Evolutionary conservation across 2,888 invertebrate genomes (phyloP), one percentile per base, ranked within the genome.

Genomic region (Tineola bisselliella): DNA sequence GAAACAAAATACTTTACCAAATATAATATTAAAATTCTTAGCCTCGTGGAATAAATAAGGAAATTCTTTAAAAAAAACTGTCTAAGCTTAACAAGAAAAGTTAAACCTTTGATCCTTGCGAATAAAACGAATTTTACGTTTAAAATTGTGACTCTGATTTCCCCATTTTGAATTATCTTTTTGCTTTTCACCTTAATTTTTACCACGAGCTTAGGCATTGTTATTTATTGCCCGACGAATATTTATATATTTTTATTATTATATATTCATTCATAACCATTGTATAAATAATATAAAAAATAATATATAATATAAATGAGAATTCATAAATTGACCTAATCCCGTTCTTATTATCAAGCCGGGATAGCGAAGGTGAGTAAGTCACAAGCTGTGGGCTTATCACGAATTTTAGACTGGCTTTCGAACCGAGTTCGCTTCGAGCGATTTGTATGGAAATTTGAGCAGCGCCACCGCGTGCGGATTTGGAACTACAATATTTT

Each of bases 31-130:
- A 3, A 48, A 48, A 48, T 48, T 48, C 48, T n/a, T 3, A n/a
- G 6, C 48, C 48, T 6, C 19, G 54, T 19, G 25, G 31, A 58
- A 58, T 58, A 58, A 58, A 58, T 33, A 58, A 58, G 33, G 58
- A 33, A 58, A 13, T 33, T 58, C 15, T 15, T 17, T 58, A 33
- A 58, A 58, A 54, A 54, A 54, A 54, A 19, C 54, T 25, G 25
- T 33, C 58, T 58, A 33, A 58, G 58, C 33, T 58, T 58, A 58
- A 58, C 58, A 58, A 58, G 54, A 58, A 33, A 58, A 58, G 58
- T 58, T 58, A 58, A 58, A 33, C 33, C 58, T 58, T 58, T 58
- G 58, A 58, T 58, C 58, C 17, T 15, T 15, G 15, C 33, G 58
- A 58, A 58, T 58, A 58, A 58, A 58, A 58, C 33, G 33, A 58